Percentiles rank a stretch among this genome's conserved stretches.
These are phyloP conservation scores for Holothuria leucospilota DNA, from an alignment of 53 echinoderm and acorn worm species.

Conservation along the genomic window DNA sequence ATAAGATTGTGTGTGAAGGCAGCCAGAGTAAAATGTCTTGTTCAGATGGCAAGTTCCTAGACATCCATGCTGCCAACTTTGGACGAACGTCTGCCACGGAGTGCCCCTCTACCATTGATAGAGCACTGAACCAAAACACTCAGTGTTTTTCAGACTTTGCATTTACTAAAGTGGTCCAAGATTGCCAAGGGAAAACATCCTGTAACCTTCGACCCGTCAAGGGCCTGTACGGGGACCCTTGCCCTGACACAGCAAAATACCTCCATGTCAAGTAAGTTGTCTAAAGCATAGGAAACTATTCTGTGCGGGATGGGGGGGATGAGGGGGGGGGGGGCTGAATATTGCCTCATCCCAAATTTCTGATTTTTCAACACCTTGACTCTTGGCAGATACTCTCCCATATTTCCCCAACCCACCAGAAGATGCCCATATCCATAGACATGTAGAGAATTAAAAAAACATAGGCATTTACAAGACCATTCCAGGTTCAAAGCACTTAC, in stretches of 20 bases:
- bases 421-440: too few relatives aligned
- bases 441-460: too few relatives aligned
- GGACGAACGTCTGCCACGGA: slow-evolving; percentile 26
- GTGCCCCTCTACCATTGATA: slow-evolving; percentile 12
- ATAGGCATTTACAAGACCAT: too few relatives aligned
- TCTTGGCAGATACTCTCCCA: too few relatives aligned
- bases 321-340: too few relatives aligned
- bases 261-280: slow-evolving; percentile 53
- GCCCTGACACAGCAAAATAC: slow-evolving; percentile 45
- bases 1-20: slow-evolving; percentile 45
- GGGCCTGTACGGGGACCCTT: slow-evolving; percentile 56
- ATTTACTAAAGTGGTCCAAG: slow-evolving; percentile 32
- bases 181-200: slow-evolving; percentile 46
- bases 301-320: too few relatives aligned
- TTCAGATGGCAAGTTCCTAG: slow-evolving; percentile 30
- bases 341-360: too few relatives aligned
- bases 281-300: too few relatives aligned
- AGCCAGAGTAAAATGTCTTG: slow-evolving; percentile 12
- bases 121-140: neutral
- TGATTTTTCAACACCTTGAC: too few relatives aligned
- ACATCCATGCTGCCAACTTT: slow-evolving; percentile 57
- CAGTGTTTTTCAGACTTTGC: slow-evolving; percentile 43
- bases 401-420: too few relatives aligned
- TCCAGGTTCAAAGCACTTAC: too few relatives aligned
- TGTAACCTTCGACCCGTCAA: slow-evolving; percentile 28